Evolutionary conservation across 2,888 invertebrate genomes (phyloP).

Genomic region (Hypolimnas misippus): DNA sequence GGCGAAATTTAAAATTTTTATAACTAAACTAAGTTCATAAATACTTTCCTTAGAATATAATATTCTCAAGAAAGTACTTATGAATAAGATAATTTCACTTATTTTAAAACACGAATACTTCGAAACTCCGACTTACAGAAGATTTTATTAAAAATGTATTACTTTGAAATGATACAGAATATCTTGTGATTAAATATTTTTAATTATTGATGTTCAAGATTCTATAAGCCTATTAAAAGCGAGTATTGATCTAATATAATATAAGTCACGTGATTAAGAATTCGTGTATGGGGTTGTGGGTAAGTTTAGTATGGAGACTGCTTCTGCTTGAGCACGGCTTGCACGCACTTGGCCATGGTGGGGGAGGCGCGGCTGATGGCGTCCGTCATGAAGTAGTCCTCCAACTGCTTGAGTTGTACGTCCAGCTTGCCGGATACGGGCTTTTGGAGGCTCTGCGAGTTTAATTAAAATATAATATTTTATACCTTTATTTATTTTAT

Average conservation of each 20-base stretch:
- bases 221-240: neutral
- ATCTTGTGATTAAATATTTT: neutral
- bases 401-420: slow-evolving; percentile 89
- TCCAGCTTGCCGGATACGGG: slow-evolving; percentile 85
- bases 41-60: slow-evolving; percentile 19
- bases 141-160: too few relatives aligned
- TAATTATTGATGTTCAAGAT: neutral
- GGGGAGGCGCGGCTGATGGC: slow-evolving; percentile 97
- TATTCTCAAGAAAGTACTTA: slow-evolving; percentile 21
- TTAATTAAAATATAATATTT: neutral
- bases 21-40: slow-evolving; percentile 55
- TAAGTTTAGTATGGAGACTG: slow-evolving; percentile 67
- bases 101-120: slow-evolving; percentile 31
- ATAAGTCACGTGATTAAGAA: slow-evolving; percentile 5
- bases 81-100: slow-evolving; percentile 24
- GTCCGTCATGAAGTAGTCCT: slow-evolving; percentile 98
- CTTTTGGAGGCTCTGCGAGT: slow-evolving; percentile 71
- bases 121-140: too few relatives aligned
- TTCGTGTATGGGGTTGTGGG: slow-evolving; percentile 19
- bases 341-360: slow-evolving; percentile 99
- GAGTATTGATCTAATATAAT: neutral
- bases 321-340: slow-evolving; percentile 92
- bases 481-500: neutral
- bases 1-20: slow-evolving; percentile 55
- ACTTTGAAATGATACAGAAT: too few relatives aligned